Conservation (phyloP, 2,113 vertebrate genomes). For the Cynocephalus volans region DNA sequence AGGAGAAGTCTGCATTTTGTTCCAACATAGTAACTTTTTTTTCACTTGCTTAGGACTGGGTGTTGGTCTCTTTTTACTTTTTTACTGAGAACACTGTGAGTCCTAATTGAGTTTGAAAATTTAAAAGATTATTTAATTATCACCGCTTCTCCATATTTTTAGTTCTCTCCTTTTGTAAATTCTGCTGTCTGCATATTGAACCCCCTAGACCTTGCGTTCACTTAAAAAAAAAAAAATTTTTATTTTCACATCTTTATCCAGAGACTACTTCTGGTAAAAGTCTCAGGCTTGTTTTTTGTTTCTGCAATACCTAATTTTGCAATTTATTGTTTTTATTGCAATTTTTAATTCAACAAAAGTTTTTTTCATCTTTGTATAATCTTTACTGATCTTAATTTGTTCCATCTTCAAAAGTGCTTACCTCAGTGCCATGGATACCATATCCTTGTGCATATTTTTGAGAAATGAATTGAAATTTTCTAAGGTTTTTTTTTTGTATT, state of each 20-base stretch:
- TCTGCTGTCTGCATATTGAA: neutral
- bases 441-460: neutral
- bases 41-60: neutral
- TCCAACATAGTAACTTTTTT: neutral
- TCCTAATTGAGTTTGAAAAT: constrained; percentile 31
- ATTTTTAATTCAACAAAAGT: constrained; percentile 31
- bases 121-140: constrained; percentile 24
- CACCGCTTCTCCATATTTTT: neutral
- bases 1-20: constrained; percentile 44
- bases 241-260: neutral
- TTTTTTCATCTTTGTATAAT: neutral
- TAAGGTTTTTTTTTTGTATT: constrained; percentile 29
- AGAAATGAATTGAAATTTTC: constrained; percentile 18
- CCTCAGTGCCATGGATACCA: neutral
- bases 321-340: constrained; percentile 1
- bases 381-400: constrained; percentile 4
- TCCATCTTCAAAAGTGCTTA: neutral
- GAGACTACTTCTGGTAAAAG: neutral
- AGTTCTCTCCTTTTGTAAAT: neutral
- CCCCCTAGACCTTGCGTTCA: neutral
- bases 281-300: constrained; percentile 16
- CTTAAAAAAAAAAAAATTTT: neutral
- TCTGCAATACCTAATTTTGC: neutral
- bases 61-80: neutral
- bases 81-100: neutral